phyloP scores from a whole-genome alignment of 2,797 vertebrate species.

The Gallinago solitaria region DNA sequence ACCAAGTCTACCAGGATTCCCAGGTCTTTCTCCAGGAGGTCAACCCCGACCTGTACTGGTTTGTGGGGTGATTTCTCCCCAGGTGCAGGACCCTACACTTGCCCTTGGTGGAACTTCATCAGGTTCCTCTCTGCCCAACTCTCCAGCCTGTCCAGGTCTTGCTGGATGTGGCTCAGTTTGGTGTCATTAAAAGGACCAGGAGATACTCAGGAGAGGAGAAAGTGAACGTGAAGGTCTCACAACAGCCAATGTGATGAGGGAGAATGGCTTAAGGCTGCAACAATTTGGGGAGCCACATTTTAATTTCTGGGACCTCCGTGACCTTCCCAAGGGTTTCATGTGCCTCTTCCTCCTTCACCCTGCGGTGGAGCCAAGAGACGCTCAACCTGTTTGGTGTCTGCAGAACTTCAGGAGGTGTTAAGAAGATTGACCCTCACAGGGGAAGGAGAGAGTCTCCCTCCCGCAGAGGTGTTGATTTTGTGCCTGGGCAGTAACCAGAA shows the following conservation, averaged over 20 bases:
- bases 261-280: not conserved
- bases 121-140: too few species aligned
- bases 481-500: not conserved
- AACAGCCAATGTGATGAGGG: rapidly evolving
- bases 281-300: not conserved
- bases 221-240: rapidly evolving
- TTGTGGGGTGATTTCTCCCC: too few species aligned
- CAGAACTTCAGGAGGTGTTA: not conserved
- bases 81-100: too few species aligned
- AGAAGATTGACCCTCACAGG: not conserved
- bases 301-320: not conserved
- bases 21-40: too few species aligned
- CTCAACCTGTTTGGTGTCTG: not conserved
- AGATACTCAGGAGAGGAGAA: not conserved
- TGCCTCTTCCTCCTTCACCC: not conserved
- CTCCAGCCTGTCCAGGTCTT: too few species aligned
- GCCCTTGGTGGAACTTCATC: too few species aligned
- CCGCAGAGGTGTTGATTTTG: not conserved
- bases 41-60: too few species aligned
- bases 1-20: too few species aligned
- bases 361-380: not conserved
- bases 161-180: too few species aligned
- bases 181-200: not conserved
- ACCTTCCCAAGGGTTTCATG: not conserved
- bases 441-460: not conserved